A percentile compares a stretch with the other conserved stretches of the same genome.
phyloP scores from a whole-genome alignment of 2,888 invertebrate species.

The Drosophila paucipuncta region DNA sequence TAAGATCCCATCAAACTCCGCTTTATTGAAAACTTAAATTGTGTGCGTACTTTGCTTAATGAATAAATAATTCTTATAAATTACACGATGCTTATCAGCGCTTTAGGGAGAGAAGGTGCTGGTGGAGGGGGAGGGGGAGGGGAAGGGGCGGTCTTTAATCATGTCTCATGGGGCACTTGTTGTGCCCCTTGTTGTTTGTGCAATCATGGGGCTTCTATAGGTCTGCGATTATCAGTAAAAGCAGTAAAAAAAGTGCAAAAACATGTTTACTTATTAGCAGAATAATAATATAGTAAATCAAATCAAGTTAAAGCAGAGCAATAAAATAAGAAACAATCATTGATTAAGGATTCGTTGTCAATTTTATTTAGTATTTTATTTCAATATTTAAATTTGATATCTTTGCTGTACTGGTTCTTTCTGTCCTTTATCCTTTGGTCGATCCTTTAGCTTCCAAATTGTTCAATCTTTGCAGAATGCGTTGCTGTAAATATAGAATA shows the following conservation, averaged over 20 bases:
- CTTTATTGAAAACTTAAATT: not conserved
- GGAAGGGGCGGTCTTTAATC: constrained; percentile 5
- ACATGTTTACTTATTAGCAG: constrained; percentile 25
- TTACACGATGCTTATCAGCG: constrained; percentile 24
- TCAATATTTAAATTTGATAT: not conserved
- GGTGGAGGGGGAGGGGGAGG: not conserved
- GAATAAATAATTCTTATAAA: not conserved
- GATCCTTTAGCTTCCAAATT: not conserved
- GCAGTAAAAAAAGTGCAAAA: constrained; percentile 30
- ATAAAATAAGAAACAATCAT: not conserved
- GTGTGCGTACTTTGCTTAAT: not conserved
- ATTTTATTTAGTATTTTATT: not conserved
- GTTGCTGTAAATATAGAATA: constrained; percentile 39
- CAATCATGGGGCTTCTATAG: constrained; percentile 10
- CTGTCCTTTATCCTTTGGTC: not conserved
- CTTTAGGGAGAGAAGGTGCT: not conserved
- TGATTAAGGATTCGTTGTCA: not conserved
- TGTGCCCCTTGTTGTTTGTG: constrained; percentile 24
- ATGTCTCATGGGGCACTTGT: constrained; percentile 15
- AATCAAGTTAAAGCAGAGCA: constrained; percentile 13
- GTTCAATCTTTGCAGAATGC: constrained; percentile 17
- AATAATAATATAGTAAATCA: constrained; percentile 23
- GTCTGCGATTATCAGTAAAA: constrained; percentile 37
- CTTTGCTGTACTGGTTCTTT: not conserved
- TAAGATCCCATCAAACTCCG: not conserved